Percentiles rank a stretch among this genome's conserved stretches.
Evolutionary conservation across 1,140 invertebrate species (phyloP).

Genomic region (Argopecten irradians): DNA sequence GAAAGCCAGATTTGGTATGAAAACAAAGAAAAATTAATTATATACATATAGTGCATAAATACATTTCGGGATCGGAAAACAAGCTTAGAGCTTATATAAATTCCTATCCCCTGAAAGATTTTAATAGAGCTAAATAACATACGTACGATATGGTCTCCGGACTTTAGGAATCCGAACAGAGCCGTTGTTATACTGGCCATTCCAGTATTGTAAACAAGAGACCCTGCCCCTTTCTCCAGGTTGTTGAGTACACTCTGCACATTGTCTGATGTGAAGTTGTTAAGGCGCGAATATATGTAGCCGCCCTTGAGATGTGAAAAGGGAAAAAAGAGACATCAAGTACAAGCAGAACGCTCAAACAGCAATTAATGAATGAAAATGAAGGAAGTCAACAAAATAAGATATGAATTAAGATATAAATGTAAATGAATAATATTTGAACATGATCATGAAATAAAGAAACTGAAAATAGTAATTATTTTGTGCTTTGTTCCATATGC

Average conservation of each 20-base stretch:
- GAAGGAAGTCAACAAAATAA: neutral
- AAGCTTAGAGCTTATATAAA: too few relatives aligned
- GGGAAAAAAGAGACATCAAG: too few relatives aligned
- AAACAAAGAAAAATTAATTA: too few relatives aligned
- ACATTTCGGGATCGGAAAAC: too few relatives aligned
- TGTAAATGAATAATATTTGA: neutral
- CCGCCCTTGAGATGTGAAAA: conserved; percentile 60
- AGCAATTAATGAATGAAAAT: too few relatives aligned
- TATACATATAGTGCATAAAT: neutral
- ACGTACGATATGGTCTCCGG: conserved; percentile 93
- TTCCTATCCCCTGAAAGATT: neutral
- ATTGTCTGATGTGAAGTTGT: conserved; percentile 93
- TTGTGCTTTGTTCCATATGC: neutral
- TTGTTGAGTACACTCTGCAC: conserved; percentile 92
- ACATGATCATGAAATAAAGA: neutral
- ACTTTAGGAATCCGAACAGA: conserved; percentile 85
- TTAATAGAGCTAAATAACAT: neutral
- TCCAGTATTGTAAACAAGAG: conserved; percentile 89
- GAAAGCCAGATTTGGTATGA: too few relatives aligned
- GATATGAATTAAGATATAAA: neutral
- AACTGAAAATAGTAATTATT: neutral
- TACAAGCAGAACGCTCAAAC: too few relatives aligned
- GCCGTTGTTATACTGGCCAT: conserved; percentile 89
- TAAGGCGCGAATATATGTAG: conserved; percentile 88
- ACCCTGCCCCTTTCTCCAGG: conserved; percentile 92